Evolutionary conservation across 2,113 vertebrate species (phyloP).

Genomic region (Antigone vipio): DNA sequence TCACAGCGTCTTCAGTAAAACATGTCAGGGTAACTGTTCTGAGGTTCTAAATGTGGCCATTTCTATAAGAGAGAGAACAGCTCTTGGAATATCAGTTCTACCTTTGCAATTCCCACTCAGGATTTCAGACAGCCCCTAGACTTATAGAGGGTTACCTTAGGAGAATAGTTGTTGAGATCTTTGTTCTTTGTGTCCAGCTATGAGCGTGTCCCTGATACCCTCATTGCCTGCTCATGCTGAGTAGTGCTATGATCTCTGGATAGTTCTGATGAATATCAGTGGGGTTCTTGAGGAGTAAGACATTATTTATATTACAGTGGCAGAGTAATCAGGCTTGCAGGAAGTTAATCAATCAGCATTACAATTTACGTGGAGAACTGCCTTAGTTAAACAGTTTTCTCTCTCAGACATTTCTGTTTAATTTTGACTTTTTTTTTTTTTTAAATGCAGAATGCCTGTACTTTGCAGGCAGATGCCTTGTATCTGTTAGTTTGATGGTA

Average conservation of each 20-base stretch:
- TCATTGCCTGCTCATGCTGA: neutral
- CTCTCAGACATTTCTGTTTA: neutral
- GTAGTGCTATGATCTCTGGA: neutral
- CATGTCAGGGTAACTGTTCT: neutral
- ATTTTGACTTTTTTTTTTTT: neutral
- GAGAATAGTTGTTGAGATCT: neutral
- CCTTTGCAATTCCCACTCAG: neutral
- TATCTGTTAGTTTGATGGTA: neutral
- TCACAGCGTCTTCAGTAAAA: neutral
- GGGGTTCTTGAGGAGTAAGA: neutral
- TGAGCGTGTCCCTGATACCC: neutral
- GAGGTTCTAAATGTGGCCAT: neutral
- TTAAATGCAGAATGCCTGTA: neutral
- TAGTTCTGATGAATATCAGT: neutral
- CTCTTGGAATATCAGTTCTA: neutral
- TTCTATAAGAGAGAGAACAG: neutral
- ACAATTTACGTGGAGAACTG: neutral
- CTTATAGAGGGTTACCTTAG: rapidly evolving
- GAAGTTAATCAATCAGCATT: neutral
- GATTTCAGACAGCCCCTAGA: neutral
- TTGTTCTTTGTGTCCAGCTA: neutral
- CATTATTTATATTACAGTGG: neutral
- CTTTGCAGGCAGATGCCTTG: neutral
- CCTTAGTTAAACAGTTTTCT: rapidly evolving
- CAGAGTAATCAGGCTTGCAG: neutral